These are phyloP conservation scores for Gambelia wislizenii DNA, from an alignment of 2,797 vertebrate species.

Conservation along the genomic window DNA sequence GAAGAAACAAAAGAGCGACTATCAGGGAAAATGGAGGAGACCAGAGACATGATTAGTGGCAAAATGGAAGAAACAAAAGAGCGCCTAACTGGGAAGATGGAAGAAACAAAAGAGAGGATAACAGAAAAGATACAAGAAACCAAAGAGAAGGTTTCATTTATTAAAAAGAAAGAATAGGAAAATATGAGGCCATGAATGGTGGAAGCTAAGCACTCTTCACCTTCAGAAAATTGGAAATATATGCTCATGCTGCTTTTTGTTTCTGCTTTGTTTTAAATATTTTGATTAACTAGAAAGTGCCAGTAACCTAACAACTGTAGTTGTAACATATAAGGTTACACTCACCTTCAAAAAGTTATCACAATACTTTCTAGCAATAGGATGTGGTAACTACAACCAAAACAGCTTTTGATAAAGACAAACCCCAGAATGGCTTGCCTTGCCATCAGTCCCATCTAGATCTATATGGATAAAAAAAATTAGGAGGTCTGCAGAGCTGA, in stretches of 20 bases:
- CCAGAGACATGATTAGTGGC: conserved; percentile 87
- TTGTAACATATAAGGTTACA: conserved; percentile 29
- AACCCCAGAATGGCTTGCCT: conserved; percentile 27
- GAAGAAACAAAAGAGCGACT: conserved; percentile 90
- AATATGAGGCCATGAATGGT: conserved; percentile 46
- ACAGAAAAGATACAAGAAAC: conserved; percentile 91
- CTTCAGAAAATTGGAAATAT: conserved; percentile 60
- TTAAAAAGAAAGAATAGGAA: conserved; percentile 85
- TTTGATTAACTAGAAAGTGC: conserved; percentile 36
- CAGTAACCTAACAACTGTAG: conserved; percentile 58
- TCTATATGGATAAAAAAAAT: conserved; percentile 4
- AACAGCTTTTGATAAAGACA: neutral
- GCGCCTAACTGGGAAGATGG: conserved; percentile 89
- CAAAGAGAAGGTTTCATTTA: conserved; percentile 92
- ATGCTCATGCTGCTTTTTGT: conserved; percentile 55
- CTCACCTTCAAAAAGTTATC: conserved; percentile 39
- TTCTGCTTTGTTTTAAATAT: neutral
- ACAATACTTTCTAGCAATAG: conserved; percentile 48
- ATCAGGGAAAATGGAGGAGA: conserved; percentile 90
- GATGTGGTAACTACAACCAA: conserved; percentile 6
- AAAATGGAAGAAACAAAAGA: conserved; percentile 94
- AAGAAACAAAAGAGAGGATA: conserved; percentile 87
- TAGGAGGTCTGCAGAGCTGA: conserved; percentile 11
- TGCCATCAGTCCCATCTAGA: conserved; percentile 22
- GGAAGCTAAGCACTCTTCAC: conserved; percentile 68